A percentile compares a stretch with the other conserved stretches of the same genome.
Conservation (phyloP, 2,113 vertebrate genomes). For the Todiramphus chloris region DNA sequence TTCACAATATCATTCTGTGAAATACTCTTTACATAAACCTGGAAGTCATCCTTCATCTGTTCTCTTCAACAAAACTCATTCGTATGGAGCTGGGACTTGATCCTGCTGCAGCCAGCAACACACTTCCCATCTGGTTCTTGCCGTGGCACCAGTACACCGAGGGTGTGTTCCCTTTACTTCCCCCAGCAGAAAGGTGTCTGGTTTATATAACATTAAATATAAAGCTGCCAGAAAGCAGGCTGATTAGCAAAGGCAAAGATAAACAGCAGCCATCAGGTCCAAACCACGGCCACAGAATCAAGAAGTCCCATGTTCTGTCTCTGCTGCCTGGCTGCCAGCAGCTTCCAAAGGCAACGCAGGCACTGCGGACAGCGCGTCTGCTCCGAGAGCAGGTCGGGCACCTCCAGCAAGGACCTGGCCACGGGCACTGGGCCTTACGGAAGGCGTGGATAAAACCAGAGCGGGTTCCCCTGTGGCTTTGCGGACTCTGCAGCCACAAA, state of each 20-base stretch:
- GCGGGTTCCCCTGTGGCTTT: not conserved
- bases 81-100: not conserved
- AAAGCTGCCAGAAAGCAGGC: not conserved
- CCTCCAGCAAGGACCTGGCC: not conserved
- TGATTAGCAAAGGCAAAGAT: not conserved
- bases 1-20: not conserved
- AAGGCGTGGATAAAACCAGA: not conserved
- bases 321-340: not conserved
- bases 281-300: not conserved
- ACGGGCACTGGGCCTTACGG: rapidly evolving
- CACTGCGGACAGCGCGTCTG: rapidly evolving
- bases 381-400: not conserved
- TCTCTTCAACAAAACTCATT: not conserved
- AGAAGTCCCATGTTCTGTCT: not conserved
- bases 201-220: not conserved
- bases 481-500: not conserved
- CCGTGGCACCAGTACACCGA: rapidly evolving
- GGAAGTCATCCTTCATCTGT: not conserved
- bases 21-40: not conserved
- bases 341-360: not conserved
- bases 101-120: not conserved
- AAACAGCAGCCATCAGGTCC: not conserved
- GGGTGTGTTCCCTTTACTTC: not conserved
- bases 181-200: not conserved
- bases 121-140: not conserved